Base-by-base conservation (phyloP, 2,888 invertebrate genomes). In the Beris morrisii region DNA sequence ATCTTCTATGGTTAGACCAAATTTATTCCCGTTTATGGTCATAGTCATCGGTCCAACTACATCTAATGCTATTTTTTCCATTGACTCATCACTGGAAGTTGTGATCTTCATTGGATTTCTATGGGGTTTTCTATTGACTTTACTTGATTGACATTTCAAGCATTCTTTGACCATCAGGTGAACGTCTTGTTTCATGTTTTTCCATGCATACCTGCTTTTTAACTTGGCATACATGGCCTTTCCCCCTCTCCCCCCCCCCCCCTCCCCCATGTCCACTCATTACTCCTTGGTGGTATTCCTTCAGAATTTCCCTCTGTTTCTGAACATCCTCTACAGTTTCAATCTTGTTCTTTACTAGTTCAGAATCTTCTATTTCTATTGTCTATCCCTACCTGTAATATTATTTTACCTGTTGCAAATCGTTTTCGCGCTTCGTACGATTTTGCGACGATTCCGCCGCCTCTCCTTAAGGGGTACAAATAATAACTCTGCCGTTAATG, bases 211-310 rank as follows among this genome's bases (percentile, higher is more conserved):
- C 28, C 48, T 48, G n/a, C 32, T 5, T 44, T 48, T 53, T 11
- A 65, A 15, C 45, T 65, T 65, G 11, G 53, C 58, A 65, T 65
- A 67, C 31, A 64, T 61, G 12, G 67, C 67, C 22, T 61, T 67
- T 38, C n/a, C n/a, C n/a, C n/a, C n/a, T n/a, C n/a, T n/a, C n/a
- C n/a, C n/a, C n/a, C n/a, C n/a, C n/a, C n/a, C n/a, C n/a, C n/a
- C n/a, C n/a, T 65, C 61, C 2, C 68, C 63, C 31, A 65, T 68
- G 68, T 2, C 65, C 64, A 45, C 54, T 64, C 56, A 57, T 31
- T 50, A 52, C 7, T 3, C 68, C 67, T 55, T 59, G 43, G 58
- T 68, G 68, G 50, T 48, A 59, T 56, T 65, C 65, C 31, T 56
- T 61, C 44, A 68, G 22, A 48, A 67, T 67, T 22, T 44, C 53